Evolutionary conservation across 2,888 invertebrate genomes (phyloP), one percentile per base, ranked within the genome.

Genomic region (Drosophila kanekoi): DNA sequence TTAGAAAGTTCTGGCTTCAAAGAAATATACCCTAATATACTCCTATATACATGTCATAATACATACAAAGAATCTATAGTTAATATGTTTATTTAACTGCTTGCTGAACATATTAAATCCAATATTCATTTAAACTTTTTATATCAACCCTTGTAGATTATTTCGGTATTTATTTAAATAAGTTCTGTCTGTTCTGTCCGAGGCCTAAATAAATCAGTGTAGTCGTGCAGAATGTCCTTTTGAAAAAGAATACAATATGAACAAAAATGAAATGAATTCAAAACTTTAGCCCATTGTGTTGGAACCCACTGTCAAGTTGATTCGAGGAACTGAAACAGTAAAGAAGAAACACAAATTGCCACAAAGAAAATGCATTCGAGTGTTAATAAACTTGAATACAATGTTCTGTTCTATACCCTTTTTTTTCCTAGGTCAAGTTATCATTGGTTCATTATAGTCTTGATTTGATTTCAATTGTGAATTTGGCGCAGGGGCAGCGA

Each of bases 351-450:
- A 18, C 28, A 20, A 53, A 37, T 47, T 35, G 20, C 40, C 52
- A 66, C 58, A 74, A 69, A 67, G 69, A n/a, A 74, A 77, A 67
- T 64, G 66, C 79, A 72, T 54, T 81, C 74, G 64, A 79, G 74
- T 84, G 84, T 83, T 69, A 83, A 82, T 69, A 83, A 81, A 66
- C 32, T 52, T 40, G 53, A 57, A 69, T 28, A 62, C 35, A 74
- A 51, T 16, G 18, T 57, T 64, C 23, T 49, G 28, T 32, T 49
- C 18, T 58, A 35, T 23, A 72, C 48, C 69, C 61, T 64, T 60
- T 76, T 72, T 72, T 58, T 60, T 52, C 28, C 20, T 52, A 43
- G 59, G 33, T 38, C 49, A 47, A 44, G 51, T 59, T 66, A 56
- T 64, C 64, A 62, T 57, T 61, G 53, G 49, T 61, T 64, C 35